Evolutionary conservation across 2,113 vertebrate genomes (phyloP), one percentile per base, ranked within the genome.

Genomic region (Nyctibius bracteatus): DNA sequence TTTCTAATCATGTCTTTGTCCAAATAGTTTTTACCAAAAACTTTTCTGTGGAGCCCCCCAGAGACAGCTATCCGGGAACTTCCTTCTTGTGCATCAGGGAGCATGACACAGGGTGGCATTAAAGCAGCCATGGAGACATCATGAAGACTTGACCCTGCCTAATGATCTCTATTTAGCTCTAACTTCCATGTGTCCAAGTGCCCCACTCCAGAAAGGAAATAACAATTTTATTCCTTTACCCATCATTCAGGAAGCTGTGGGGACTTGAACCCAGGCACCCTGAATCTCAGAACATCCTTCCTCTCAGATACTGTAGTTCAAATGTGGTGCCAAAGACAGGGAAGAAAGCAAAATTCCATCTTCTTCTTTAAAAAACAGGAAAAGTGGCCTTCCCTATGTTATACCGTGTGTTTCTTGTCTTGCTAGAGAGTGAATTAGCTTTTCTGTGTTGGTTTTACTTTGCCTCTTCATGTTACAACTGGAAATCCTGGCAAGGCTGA

Each of bases 201-300:
- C 63, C 62, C 37, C 14, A 1, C 31, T 35, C 14, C 47, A 75
- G 46, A 24, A 18, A 79, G 86, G 88, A 86, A 96, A 63, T 22
- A 79, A 59, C 63, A 31, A 7, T 46, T 86, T 51, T 16, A 7
- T 71, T 30, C 61, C 7, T 30, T 24, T 49, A 21, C n/a, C 79
- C 61, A 47, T 89, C 49, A 0, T 31, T 87, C 61, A 73, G 92
- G 88, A 97, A 96, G 67, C 67, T 3, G 30, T 30, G 66, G 87
- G 49, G 86, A 81, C 35, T 10, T 93, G 74, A 94, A 83, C 71
- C 66, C 67, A 52, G 63, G n/a, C 35, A 2, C 43, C 43, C 58
- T 4, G 41, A 86, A 51, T 7, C 43, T 74, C 84, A 52, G 83
- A 35, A 88, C 92, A 92, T 96, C 95, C 92, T 96, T 94, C 90